Evolutionary conservation across 1,140 invertebrate genomes (phyloP).

Genomic region (Cheumatopsyche charites): DNA sequence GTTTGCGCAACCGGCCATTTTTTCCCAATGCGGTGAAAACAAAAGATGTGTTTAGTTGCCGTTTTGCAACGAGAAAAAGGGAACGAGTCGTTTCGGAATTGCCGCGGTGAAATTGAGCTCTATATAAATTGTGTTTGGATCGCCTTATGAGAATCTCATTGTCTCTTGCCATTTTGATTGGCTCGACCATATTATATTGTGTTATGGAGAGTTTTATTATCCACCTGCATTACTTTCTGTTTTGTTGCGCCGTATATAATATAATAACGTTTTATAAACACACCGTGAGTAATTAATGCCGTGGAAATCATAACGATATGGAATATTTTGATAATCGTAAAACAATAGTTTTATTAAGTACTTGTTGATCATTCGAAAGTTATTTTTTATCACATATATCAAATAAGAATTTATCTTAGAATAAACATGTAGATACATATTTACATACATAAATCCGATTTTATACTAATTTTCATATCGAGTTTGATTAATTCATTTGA

Average conservation of each 20-base stretch:
- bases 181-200: neutral
- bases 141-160: constrained; percentile 6
- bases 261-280: no score
- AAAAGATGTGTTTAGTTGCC: constrained; percentile 5
- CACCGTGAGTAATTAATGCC: no score
- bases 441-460: no score
- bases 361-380: neutral
- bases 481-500: no score
- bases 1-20: neutral
- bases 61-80: constrained; percentile 17
- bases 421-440: no score
- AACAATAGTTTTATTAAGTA: no score
- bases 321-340: no score
- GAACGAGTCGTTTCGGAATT: constrained; percentile 5
- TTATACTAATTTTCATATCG: no score
- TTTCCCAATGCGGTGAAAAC: neutral
- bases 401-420: constrained; percentile 14
- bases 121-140: constrained; percentile 9
- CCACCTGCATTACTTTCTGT: neutral
- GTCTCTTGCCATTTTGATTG: constrained; percentile 10
- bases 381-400: neutral
- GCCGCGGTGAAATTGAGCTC: constrained; percentile 5
- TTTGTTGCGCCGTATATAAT: no score
- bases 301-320: no score
- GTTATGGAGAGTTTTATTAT: neutral